Evolutionary conservation across 1,140 invertebrate genomes (phyloP), one percentile per base, ranked within the genome.

Genomic region (Brachionus paranguensis): DNA sequence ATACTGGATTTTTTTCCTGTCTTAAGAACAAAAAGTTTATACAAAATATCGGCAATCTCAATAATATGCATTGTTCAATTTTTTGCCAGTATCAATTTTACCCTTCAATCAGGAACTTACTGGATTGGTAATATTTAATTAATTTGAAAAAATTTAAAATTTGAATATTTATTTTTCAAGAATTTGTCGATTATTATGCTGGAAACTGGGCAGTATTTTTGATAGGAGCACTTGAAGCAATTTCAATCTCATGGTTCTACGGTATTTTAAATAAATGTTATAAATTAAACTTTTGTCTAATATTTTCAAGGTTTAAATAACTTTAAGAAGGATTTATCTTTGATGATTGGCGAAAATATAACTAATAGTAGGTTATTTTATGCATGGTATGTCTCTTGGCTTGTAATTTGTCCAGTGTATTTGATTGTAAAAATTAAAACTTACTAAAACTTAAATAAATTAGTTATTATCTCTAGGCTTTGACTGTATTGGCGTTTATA

Each of bases 1-100:
- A 91, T 94, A 84, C 90, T 93, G 6, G 93, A 94, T 86, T 89
- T 91, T 55, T 92, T 92, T 89, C 93, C 93, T 2, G 87, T 91
- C 12, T 81, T 88, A 27, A 88, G 90, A 2, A n/a, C 27, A 11
- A 81, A 24, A 20, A 86, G 88, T 37, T 85, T 88, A 29, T 85
- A 89, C 14, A 87, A 92, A 84, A 89, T 91, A 47, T 89, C 90
- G 72, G 91, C 93, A 79, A 92, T 93, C 8, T 86, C 91, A 4
- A 86, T 85, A 1, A 90, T 92, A 37, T 92, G 92, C 85, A 4
- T 90, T 5, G 33, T 92, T 2, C 92, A 92, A 88, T 93, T 92
- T 85, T 84, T 91, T 5, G 86, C 93, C 27, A 93, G 93, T 68
- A 88, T 93, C 27, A 91, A 92, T 0, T 93, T 81, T 68, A 64